phyloP scores from a whole-genome alignment of 1,140 invertebrate genomes.

The Drosophila kikkawai region DNA sequence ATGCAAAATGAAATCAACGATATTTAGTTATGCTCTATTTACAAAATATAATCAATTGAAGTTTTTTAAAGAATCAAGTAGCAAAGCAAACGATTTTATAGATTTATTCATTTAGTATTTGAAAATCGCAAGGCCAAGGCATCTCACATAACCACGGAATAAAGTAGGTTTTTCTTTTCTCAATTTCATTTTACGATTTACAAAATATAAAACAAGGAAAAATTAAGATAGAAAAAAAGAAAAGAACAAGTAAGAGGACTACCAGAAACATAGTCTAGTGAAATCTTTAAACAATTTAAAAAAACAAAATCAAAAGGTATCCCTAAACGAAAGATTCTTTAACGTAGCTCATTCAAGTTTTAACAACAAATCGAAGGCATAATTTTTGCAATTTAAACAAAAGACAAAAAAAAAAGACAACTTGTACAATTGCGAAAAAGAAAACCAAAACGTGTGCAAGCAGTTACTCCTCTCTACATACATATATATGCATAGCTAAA shows the following conservation, averaged over 20 bases:
- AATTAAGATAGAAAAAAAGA: conserved; percentile 2
- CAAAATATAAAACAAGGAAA: conserved; percentile 9
- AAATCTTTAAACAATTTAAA: conserved; percentile 54
- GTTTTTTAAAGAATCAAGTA: conserved; percentile 68
- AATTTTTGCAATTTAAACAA: conserved; percentile 68
- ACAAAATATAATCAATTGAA: conserved; percentile 75
- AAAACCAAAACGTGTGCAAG: conserved; percentile 56
- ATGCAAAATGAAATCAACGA: conserved; percentile 45
- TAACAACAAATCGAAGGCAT: conserved; percentile 61
- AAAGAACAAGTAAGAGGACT: conserved; percentile 13
- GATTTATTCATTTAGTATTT: conserved; percentile 63
- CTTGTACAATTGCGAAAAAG: conserved; percentile 65
- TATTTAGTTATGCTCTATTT: conserved; percentile 81
- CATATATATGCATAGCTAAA: conserved; percentile 69
- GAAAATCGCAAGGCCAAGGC: conserved; percentile 32
- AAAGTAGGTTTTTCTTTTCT: conserved; percentile 50
- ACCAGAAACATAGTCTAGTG: conserved; percentile 54
- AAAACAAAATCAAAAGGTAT: conserved; percentile 60
- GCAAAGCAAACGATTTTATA: conserved; percentile 64
- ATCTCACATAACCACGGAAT: conserved; percentile 50
- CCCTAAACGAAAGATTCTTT: conserved; percentile 48
- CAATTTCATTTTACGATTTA: conserved; percentile 50
- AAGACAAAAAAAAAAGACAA: conserved; percentile 35
- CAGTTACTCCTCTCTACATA: conserved; percentile 76
- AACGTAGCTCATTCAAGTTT: conserved; percentile 80